phyloP scores from a whole-genome alignment of 1,140 invertebrate genomes.

The Trialeurodes vaporariorum region DNA sequence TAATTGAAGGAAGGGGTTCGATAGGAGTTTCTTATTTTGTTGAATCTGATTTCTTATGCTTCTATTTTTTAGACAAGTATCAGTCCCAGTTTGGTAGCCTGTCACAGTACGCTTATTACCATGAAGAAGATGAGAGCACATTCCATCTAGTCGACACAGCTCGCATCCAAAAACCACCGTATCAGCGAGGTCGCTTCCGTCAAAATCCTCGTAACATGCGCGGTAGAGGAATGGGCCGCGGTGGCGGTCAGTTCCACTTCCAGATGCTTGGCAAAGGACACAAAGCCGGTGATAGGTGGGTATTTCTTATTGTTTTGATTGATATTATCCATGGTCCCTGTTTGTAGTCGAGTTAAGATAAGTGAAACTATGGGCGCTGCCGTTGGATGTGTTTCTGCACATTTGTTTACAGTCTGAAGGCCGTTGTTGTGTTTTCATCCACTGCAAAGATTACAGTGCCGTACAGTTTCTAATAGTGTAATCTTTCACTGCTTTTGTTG shows the following conservation, averaged over 20 bases:
- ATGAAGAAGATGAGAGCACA: slow-evolving; percentile 96
- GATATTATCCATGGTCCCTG: no score
- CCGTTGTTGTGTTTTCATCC: no score
- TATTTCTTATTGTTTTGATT: not conserved
- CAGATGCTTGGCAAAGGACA: slow-evolving; percentile 45
- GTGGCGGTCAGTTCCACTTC: slow-evolving; percentile 43
- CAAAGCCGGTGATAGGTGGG: slow-evolving; percentile 37
- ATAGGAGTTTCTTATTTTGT: no score
- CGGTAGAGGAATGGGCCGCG: slow-evolving; percentile 60
- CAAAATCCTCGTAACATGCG: slow-evolving; percentile 70
- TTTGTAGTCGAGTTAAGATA: no score
- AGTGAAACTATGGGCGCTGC: no score
- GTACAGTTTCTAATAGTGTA: no score
- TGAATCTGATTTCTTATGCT: no score
- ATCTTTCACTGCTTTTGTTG: no score
- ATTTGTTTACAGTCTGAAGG: no score
- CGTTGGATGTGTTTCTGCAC: no score
- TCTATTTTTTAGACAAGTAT: slow-evolving; percentile 69
- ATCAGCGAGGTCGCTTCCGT: slow-evolving; percentile 71
- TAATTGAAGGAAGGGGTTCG: no score
- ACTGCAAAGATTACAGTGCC: no score
- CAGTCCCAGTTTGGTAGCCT: slow-evolving; percentile 88
- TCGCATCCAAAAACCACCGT: slow-evolving; percentile 76
- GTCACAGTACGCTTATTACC: slow-evolving; percentile 92
- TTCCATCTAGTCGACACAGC: slow-evolving; percentile 96